phyloP scores from a whole-genome alignment of 2,888 invertebrate genomes.

The Andrena dorsata region DNA sequence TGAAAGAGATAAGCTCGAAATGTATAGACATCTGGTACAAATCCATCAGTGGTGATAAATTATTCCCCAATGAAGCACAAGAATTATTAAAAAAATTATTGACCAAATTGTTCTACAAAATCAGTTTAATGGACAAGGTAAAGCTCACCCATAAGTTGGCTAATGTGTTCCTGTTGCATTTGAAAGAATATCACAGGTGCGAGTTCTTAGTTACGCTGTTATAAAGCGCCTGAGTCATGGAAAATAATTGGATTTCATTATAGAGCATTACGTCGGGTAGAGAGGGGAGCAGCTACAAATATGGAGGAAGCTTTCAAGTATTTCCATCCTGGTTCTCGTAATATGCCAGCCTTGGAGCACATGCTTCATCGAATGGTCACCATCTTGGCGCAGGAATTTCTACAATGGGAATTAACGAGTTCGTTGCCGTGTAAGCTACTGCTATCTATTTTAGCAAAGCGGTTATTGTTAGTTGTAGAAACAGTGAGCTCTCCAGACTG shows the following conservation, averaged over 20 bases:
- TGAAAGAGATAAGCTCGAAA: constrained; percentile 85
- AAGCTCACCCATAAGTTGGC: constrained; percentile 84
- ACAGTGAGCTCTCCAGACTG: constrained; percentile 76
- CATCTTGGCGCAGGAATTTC: constrained; percentile 87
- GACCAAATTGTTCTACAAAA: constrained; percentile 82
- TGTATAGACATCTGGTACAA: constrained; percentile 86
- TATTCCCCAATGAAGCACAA: constrained; percentile 85
- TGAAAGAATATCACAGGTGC: constrained; percentile 88
- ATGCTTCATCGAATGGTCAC: constrained; percentile 87
- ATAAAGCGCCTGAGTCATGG: background rate
- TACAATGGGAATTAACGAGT: constrained; percentile 89
- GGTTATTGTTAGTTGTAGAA: constrained; percentile 84
- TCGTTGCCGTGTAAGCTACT: constrained; percentile 89
- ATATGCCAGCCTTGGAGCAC: constrained; percentile 85
- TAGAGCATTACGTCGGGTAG: constrained; percentile 78
- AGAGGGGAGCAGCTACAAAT: constrained; percentile 75
- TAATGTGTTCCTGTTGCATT: constrained; percentile 87
- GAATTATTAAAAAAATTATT: constrained; percentile 84
- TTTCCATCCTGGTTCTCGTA: constrained; percentile 80
- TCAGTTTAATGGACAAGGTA: constrained; percentile 83
- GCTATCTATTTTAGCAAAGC: constrained; percentile 88
- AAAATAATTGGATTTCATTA: constrained; percentile 10
- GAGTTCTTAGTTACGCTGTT: background rate
- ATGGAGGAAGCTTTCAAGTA: constrained; percentile 80
- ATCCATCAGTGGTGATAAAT: constrained; percentile 85